phyloP scores from a whole-genome alignment of 2,888 invertebrate species.

The Eledone cirrhosa region DNA sequence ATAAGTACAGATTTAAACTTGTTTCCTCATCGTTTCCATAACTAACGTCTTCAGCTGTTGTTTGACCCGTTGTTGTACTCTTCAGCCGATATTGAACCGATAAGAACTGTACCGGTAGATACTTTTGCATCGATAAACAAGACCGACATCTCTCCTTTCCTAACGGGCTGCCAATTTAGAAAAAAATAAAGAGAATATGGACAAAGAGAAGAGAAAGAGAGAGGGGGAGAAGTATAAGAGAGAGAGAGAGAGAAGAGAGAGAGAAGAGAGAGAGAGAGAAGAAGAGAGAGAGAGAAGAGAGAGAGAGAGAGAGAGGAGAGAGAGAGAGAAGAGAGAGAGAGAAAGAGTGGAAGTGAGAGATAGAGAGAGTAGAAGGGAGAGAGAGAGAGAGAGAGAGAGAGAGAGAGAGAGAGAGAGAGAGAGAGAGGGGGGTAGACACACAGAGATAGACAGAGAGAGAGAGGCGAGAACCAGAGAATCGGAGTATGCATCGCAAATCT shows the following conservation, averaged over 20 bases:
- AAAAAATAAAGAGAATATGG: background rate
- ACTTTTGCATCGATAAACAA: too few relatives aligned
- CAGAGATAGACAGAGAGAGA: too few relatives aligned
- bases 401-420: background rate
- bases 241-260: background rate
- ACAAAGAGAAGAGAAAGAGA: background rate
- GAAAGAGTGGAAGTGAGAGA: background rate
- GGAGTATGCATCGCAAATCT: too few relatives aligned
- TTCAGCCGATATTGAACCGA: too few relatives aligned
- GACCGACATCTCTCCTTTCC: too few relatives aligned
- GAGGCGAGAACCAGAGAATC: background rate
- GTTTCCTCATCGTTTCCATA: too few relatives aligned
- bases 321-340: background rate
- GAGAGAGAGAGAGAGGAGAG: background rate
- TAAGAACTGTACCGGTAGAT: too few relatives aligned
- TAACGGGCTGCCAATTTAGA: background rate
- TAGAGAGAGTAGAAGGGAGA: background rate
- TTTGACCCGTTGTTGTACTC: too few relatives aligned
- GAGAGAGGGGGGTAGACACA: background rate
- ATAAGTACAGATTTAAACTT: too few relatives aligned
- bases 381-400: background rate
- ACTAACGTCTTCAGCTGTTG: too few relatives aligned
- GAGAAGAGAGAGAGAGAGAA: background rate
- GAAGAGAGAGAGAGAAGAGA: background rate
- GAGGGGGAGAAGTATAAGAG: too few relatives aligned